A percentile compares a stretch with the other conserved stretches of the same genome.
phyloP scores from a whole-genome alignment of 1,140 invertebrate species.

The Heliothis subflexa region DNA sequence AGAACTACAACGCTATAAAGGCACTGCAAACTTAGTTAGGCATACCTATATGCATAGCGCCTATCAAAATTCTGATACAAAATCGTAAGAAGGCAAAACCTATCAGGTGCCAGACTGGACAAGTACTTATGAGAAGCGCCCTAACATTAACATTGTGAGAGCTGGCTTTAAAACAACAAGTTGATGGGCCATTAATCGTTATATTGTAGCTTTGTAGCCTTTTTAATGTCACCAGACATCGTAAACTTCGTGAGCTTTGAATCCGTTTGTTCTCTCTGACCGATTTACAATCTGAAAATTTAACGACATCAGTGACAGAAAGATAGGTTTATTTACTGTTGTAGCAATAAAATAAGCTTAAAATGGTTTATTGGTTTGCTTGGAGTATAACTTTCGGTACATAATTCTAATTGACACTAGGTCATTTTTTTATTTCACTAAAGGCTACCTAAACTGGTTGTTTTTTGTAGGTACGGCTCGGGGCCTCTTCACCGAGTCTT shows the following conservation, averaged over 20 bases:
- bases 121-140: not conserved
- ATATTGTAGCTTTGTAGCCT: constrained; percentile 44
- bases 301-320: not conserved
- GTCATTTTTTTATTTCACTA: too few relatives aligned
- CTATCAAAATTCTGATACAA: too few relatives aligned
- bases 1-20: too few relatives aligned
- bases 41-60: too few relatives aligned
- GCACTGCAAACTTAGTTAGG: too few relatives aligned
- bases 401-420: too few relatives aligned
- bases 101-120: not conserved
- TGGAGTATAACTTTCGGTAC: too few relatives aligned
- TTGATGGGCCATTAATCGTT: constrained; percentile 49
- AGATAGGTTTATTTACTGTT: not conserved
- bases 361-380: too few relatives aligned
- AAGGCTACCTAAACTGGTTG: too few relatives aligned
- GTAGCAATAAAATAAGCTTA: not conserved
- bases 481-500: too few relatives aligned
- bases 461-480: too few relatives aligned
- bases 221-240: constrained; percentile 39
- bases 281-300: constrained; percentile 31
- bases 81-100: too few relatives aligned
- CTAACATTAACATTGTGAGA: constrained; percentile 15
- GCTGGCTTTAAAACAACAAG: constrained; percentile 7
- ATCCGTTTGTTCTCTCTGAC: constrained; percentile 29
- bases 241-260: constrained; percentile 33